Evolutionary conservation across 1,140 invertebrate species (phyloP), one percentile per base, ranked within the genome.

Genomic region (Aleiodes sp.): DNA sequence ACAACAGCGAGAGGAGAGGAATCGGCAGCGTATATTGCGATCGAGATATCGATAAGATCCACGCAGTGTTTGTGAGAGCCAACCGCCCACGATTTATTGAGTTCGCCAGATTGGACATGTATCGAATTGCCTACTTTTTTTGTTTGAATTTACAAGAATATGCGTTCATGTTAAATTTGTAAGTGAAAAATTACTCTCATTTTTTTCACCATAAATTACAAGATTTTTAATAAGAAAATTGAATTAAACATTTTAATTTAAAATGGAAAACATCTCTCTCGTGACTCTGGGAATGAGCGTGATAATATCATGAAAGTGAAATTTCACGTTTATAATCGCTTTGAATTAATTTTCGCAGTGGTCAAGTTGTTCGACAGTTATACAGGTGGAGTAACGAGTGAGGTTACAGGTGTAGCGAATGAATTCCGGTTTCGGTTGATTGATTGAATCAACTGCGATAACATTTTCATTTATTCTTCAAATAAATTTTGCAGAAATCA

Each of bases 21-120:
- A 83, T 81, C 79, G 78, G 75, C 79, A 79, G 77, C 73, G 68
- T 65, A 56, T 46, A 62, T 61, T 68, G 12, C 70, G 78, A 82
- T 83, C 77, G 70, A 79, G 74, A 80, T 78, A 73, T 76, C 73
- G 81, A 84, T 84, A 82, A 83, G 78, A 80, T 83, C 65, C 64
- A 41, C 64, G 33, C 57, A 59, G n/a, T 29, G 57, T 46, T 68
- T 66, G 29, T 28, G 61, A 31, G 43, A 10, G 28, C 56, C 75
- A 73, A 77, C 75, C 75, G 75, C 77, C 74, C 70, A 78, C 81
- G 78, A 83, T 83, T 83, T 83, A 80, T 83, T 78, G 79, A 77
- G 73, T 73, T 31, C 73, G 73, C 71, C 66, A 64, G 64, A 68
- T 67, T 59, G 60, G 43, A 63, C 52, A 28, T 28, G 28, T 52